These are phyloP conservation scores for Drosophila albomicans DNA, from an alignment of 1,140 invertebrate genomes.

Conservation along the genomic window DNA sequence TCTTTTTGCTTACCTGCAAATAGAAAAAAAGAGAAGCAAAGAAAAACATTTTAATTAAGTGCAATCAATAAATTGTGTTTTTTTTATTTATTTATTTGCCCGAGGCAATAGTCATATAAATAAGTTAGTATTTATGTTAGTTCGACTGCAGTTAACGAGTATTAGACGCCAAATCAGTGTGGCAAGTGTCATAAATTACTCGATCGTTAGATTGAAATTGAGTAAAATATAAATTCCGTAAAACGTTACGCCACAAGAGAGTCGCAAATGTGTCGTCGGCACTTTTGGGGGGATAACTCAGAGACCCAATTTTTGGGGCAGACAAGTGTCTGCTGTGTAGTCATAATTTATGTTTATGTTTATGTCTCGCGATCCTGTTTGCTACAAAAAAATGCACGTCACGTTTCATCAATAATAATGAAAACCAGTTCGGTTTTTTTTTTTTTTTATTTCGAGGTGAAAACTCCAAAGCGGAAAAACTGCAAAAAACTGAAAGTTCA, in stretches of 20 bases:
- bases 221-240: too few species aligned
- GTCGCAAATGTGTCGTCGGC: slow-evolving; percentile 13
- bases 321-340: slow-evolving; percentile 50
- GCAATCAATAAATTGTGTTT: slow-evolving; percentile 58
- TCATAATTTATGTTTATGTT: slow-evolving; percentile 67
- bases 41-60: slow-evolving; percentile 53
- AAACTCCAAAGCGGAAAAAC: background rate
- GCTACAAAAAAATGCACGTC: slow-evolving; percentile 6
- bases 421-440: slow-evolving; percentile 14
- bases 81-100: slow-evolving; percentile 1
- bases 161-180: slow-evolving; percentile 61
- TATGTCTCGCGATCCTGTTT: too few species aligned
- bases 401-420: slow-evolving; percentile 15
- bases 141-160: slow-evolving; percentile 26
- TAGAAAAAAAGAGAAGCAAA: slow-evolving; percentile 30
- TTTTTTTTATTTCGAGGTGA: background rate
- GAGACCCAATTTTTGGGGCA: slow-evolving; percentile 10
- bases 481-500: background rate
- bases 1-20: slow-evolving; percentile 70
- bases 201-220: slow-evolving; percentile 22
- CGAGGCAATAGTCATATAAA: background rate
- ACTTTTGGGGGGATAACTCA: slow-evolving; percentile 28
- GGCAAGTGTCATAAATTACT: slow-evolving; percentile 70
- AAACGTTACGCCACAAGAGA: slow-evolving; percentile 25
- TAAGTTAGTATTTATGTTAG: background rate